Base-by-base conservation (phyloP, 2,888 invertebrate species). In the Rhingia campestris region DNA sequence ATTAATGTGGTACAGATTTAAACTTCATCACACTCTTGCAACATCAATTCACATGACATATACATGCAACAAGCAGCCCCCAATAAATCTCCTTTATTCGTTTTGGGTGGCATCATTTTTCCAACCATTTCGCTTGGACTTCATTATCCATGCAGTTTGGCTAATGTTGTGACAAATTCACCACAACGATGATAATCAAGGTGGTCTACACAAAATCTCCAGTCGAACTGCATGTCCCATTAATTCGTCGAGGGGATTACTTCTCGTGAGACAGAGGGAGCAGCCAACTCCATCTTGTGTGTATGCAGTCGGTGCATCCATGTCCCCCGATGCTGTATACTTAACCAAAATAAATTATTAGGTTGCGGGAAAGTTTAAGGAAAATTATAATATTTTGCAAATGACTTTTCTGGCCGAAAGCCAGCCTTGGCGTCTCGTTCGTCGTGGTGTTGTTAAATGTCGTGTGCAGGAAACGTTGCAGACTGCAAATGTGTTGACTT, bases 181-280 rank as follows among this genome's bases (percentile, higher is more conserved):
- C 82, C 82, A 43, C 73, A 66, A 79, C 82, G 79, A 73, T 82
- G 74, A 84, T 73, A 84, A 69, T 84, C 82, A 84, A 84, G 82
- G 79, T 84, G 82, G 82, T 80, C 82, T 10, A 10, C 12, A 39
- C 49, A 9, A 22, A 51, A 59, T 64, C 58, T 79, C 70, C 59
- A 81, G 70, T 70, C 74, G 69, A 79, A 74, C 67, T 49, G 82
- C 54, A 74, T 80, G 74, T 74, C 69, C 37, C 69, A 84, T 80
- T 84, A 79, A 80, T 59, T 63, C 53, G 61, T 22, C 43, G 67
- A 45, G 63, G 45, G 49, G 56, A 80, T 80, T 67, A 64, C 30
- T 51, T 37, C 35, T 6, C 22, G 22, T 2, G 22, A 22, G 22
- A 22, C 22, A 22, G 22, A 22, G 22, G 22, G 22, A 22, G 22